These are phyloP conservation scores for Phataginus tricuspis DNA, from an alignment of 2,797 vertebrate genomes.

Conservation along the genomic window DNA sequence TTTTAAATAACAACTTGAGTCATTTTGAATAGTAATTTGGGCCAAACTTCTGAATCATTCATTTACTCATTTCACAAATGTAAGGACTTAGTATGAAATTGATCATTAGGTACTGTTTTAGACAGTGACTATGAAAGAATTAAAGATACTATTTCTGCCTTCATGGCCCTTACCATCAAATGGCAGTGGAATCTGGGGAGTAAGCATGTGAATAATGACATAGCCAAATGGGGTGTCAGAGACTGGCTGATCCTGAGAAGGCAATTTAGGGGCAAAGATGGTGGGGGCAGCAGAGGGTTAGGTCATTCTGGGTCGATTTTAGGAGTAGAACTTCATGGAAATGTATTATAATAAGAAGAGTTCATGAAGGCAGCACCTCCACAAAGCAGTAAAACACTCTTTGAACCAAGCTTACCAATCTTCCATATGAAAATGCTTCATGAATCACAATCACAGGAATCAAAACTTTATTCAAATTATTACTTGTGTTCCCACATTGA, in stretches of 20 bases:
- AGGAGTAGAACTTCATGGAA: not conserved
- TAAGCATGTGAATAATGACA: not conserved
- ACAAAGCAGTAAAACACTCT: not conserved
- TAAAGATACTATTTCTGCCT: not conserved
- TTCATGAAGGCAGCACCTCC: not conserved
- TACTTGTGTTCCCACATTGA: constrained; percentile 31
- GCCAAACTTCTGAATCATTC: not conserved
- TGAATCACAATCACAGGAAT: constrained; percentile 28
- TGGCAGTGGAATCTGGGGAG: not conserved
- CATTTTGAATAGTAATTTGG: not conserved
- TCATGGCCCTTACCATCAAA: not conserved
- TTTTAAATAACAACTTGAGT: not conserved
- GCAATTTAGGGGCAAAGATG: not conserved
- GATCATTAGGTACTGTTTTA: not conserved
- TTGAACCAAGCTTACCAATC: not conserved
- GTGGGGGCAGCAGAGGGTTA: too few relatives aligned
- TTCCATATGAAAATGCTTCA: constrained; percentile 3
- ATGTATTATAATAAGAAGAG: not conserved
- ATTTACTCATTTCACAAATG: not conserved
- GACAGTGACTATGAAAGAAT: not conserved
- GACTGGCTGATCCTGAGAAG: not conserved
- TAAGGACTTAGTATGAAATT: not conserved
- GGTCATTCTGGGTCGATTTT: not conserved
- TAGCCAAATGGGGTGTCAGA: not conserved
- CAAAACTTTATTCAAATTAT: constrained; percentile 56